Base-by-base conservation (phyloP, 37 sponge, comb jelly and placozoan genomes). In the Aplysina aerophoba region DNA sequence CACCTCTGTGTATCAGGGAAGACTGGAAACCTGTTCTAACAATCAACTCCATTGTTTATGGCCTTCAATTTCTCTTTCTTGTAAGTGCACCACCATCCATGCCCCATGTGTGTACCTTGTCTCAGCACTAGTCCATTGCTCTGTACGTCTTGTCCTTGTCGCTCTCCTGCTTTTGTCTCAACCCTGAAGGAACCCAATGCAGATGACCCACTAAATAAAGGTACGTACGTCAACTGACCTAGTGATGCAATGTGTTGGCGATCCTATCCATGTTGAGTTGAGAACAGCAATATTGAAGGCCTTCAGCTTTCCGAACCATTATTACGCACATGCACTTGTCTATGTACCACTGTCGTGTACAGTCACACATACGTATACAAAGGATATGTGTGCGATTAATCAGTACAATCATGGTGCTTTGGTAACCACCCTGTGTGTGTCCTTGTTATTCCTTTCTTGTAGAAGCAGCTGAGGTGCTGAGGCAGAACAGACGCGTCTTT, bases 21-120 rank as follows among this genome's bases (percentile, higher is more conserved):
- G 98, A 97, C 78, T 97, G 98, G 98, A 97, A 97, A 25, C 98
- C 98, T 59, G 96, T 97, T 22, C 68, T 97, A 44, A 91, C 98
- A 27, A 87, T 97, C 31, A 97, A 91, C 58, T 93, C 98, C 21
- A 91, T 97, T 38, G 87, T 97, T 31, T 97, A 97, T 82, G 98
- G 98, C 41, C 85, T 97, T 34, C 96, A 95, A 68, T 93, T 93
- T 73, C 78, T 97, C 22, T 97, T 97, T 82, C 55, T 95, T 85
- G 95, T 95, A 81, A 82, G 87, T 83, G 15, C 4, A 41, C 16
- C n/a, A n/a, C n/a, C n/a, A n/a, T n/a, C n/a, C n/a, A n/a, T n/a
- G n/a, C 11, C 27, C 24, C 3, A 27, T 3, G 3, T 63, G 2
- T 28, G 27, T 63, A 28, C 28, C 65, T 28, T 63, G 65, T 12